Percentiles rank a stretch among this genome's conserved stretches.
Conservation (phyloP, 1,140 invertebrate species). For the Bombus cullumanus region DNA sequence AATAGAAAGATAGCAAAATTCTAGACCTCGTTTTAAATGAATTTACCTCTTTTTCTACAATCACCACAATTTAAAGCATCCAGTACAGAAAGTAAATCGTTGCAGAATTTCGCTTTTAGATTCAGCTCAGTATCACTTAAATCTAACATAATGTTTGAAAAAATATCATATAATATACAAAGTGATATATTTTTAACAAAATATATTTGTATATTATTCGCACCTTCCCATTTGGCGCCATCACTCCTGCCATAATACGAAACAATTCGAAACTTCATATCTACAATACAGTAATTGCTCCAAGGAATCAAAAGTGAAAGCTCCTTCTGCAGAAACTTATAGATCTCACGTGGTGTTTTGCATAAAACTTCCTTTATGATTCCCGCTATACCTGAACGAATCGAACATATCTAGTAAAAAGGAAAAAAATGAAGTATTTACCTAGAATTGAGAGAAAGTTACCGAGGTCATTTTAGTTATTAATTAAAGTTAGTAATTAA, state of each 20-base stretch:
- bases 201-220: background rate
- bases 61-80: conserved; percentile 71
- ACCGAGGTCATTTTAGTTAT: background rate
- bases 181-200: background rate
- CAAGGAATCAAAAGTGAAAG: conserved; percentile 66
- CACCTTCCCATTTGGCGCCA: conserved; percentile 70
- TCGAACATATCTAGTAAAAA: conserved; percentile 69
- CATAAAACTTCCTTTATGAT: conserved; percentile 58
- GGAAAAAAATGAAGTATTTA: conserved; percentile 9
- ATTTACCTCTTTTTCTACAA: conserved; percentile 77
- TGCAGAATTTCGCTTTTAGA: conserved; percentile 71
- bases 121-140: conserved; percentile 71
- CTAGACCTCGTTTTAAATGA: background rate
- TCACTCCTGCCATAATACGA: conserved; percentile 72
- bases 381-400: conserved; percentile 65
- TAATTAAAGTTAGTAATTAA: background rate
- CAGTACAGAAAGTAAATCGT: conserved; percentile 70
- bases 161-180: conserved; percentile 11
- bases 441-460: background rate
- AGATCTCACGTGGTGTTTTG: conserved; percentile 64
- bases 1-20: conserved; percentile 2
- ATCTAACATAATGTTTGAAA: conserved; percentile 64
- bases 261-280: conserved; percentile 73
- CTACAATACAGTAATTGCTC: conserved; percentile 71
- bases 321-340: conserved; percentile 66